These are phyloP conservation scores for Hiodon alosoides DNA, from an alignment of 2,113 vertebrate genomes.

Conservation along the genomic window DNA sequence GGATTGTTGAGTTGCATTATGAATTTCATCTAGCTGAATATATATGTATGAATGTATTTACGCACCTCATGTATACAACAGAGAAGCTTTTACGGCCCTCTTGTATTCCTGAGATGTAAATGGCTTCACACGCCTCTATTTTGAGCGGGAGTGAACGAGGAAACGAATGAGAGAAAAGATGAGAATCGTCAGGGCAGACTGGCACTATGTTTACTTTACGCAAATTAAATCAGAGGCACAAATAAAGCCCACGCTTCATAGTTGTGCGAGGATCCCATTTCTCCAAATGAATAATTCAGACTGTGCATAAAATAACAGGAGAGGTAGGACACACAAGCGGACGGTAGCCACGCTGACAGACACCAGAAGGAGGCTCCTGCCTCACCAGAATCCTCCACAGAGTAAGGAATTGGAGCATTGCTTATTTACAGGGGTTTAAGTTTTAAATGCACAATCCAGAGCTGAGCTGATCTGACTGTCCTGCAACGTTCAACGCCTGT, in stretches of 20 bases:
- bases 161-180: neutral
- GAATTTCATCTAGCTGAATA: neutral
- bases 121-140: neutral
- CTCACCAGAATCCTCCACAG: constrained; percentile 29
- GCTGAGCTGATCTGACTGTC: neutral
- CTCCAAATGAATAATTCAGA: constrained; percentile 57
- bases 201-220: constrained; percentile 44
- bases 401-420: constrained; percentile 29
- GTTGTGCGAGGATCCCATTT: constrained; percentile 50
- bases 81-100: neutral
- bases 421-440: constrained; percentile 27
- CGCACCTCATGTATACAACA: too few relatives aligned
- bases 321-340: constrained; percentile 25
- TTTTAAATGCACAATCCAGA: constrained; percentile 21
- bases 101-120: neutral
- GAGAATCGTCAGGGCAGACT: constrained; percentile 18
- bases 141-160: neutral
- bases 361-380: constrained; percentile 25
- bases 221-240: constrained; percentile 47
- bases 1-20: too few relatives aligned
- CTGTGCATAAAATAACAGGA: constrained; percentile 54
- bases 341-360: constrained; percentile 28
- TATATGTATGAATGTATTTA: neutral
- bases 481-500: neutral
- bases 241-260: constrained; percentile 43